Base-by-base conservation (phyloP, 2,113 vertebrate genomes). In the Paraplagusia blochii region DNA sequence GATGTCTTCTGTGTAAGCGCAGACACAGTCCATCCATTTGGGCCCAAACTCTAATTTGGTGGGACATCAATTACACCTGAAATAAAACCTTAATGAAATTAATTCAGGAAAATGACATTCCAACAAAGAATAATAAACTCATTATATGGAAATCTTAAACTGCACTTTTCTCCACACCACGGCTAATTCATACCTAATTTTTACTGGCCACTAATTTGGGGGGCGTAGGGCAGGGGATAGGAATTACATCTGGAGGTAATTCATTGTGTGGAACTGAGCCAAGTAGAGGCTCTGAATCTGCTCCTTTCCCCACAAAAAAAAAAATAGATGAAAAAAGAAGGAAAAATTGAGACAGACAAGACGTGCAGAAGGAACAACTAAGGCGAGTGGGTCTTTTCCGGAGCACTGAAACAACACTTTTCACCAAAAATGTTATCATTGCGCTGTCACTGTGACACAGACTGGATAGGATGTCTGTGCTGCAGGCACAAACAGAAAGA, bases 181-280 rank as follows among this genome's bases (percentile, higher is more conserved):
- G 53, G 74, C 85, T 90, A 89, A 91, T 90, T 91, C 84, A 84
- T 81, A 88, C 57, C 84, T 88, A 90, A 90, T 90, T 91, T 88
- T 90, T 90, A 90, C 87, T 85, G 81, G 87, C 87, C 85, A 88
- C 90, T 89, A 91, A 92, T 90, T 90, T 85, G 78, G 79, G 74
- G 76, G 22, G 80, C 58, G 65, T 74, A 72, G 71, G 79, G 80
- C 34, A 74, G 77, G 81, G 71, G 66, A 56, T 44, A 79, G 85
- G 87, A 88, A 88, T 85, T 87, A 87, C 89, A 92, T 90, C 88
- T 90, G 90, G 90, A 89, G 85, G 84, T 88, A 88, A 91, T 91
- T 89, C 84, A 75, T 77, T 66, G 64, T 58, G 74, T 88, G 90
- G 87, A 91, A 81, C 72, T 47, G 52, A 85, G 88, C 85, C 88